Conservation (phyloP, 35 echinoderm and acorn worm species). For the Apostichopus japonicus region DNA sequence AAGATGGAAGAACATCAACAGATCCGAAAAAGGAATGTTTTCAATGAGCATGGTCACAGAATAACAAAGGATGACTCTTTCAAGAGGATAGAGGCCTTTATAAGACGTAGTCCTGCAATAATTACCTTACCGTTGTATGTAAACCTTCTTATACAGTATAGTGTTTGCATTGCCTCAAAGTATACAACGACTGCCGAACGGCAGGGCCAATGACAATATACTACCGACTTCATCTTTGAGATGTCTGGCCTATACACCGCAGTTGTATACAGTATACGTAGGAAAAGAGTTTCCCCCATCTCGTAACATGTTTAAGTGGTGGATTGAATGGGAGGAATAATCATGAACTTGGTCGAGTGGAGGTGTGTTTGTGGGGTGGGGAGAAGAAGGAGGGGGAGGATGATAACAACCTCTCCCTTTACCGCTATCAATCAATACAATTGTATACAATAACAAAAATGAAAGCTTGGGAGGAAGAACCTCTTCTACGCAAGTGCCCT, state of each 20-base stretch:
- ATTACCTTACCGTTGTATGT: background rate
- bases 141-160: background rate
- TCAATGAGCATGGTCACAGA: background rate
- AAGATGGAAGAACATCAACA: background rate
- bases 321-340: background rate
- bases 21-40: constrained; percentile 2
- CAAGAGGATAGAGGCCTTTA: background rate
- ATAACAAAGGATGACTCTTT: constrained; percentile 6
- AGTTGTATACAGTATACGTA: too few species aligned
- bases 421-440: too few species aligned
- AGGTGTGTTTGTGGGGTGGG: background rate
- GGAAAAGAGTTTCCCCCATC: too few species aligned
- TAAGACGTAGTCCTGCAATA: background rate
- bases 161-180: background rate
- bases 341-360: background rate
- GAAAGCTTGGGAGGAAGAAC: too few species aligned
- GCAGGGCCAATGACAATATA: background rate
- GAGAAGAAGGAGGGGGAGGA: background rate
- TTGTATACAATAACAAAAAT: too few species aligned
- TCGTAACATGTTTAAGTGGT: too few species aligned
- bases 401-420: too few species aligned
- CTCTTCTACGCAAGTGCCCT: too few species aligned
- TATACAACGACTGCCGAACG: background rate
- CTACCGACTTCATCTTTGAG: too few species aligned
- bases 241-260: too few species aligned